Evolutionary conservation across 1,140 invertebrate species (phyloP).

Genomic region (Lerema accius): DNA sequence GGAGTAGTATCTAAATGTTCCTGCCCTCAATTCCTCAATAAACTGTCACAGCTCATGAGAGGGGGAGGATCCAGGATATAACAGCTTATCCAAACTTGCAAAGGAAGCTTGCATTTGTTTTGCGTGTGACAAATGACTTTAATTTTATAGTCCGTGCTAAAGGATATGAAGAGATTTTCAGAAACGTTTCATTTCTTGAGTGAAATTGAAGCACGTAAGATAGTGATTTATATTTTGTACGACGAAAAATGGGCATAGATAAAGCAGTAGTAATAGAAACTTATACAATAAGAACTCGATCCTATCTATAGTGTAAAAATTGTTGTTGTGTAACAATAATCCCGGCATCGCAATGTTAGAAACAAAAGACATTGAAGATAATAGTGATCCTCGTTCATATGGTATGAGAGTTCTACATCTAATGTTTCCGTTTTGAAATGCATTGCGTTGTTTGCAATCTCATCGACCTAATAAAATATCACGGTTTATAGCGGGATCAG

Average conservation of each 20-base stretch:
- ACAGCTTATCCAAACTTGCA: conserved; percentile 27
- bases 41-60: neutral
- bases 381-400: conserved; percentile 14
- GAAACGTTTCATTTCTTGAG: too few species aligned
- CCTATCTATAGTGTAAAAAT: neutral
- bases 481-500: neutral
- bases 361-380: conserved; percentile 7
- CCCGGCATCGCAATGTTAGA: conserved; percentile 4
- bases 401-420: conserved; percentile 5
- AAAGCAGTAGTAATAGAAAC: too few species aligned
- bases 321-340: neutral
- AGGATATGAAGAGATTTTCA: too few species aligned
- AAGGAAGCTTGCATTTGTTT: conserved; percentile 22
- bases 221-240: too few species aligned
- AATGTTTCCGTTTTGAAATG: conserved; percentile 31
- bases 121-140: conserved; percentile 19
- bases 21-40: neutral
- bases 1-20: conserved; percentile 4
- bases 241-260: too few species aligned
- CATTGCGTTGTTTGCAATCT: conserved; percentile 22
- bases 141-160: conserved; percentile 10
- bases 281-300: too few species aligned
- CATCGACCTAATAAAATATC: conserved; percentile 18
- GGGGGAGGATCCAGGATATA: conserved; percentile 15
- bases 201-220: neutral